Conservation (phyloP, 2,113 vertebrate species). For the Petrocephalus zakoni region DNA sequence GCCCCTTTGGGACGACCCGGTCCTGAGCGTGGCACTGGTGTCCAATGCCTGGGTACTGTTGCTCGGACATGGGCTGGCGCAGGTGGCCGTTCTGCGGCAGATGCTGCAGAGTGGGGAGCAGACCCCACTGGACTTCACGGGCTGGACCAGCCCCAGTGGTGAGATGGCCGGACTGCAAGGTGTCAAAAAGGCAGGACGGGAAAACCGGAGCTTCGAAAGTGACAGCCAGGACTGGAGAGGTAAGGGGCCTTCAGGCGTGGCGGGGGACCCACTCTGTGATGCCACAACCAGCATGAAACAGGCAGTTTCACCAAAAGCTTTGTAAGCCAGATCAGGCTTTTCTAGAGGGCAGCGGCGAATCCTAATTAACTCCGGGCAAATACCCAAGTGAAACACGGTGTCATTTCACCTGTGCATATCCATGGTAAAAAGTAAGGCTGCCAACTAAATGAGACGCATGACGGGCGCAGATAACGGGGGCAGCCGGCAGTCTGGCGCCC, state of each 20-base stretch:
- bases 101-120: constrained; percentile 41
- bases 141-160: constrained; percentile 51
- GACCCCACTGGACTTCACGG: constrained; percentile 46
- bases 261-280: not conserved
- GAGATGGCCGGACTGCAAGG: constrained; percentile 37
- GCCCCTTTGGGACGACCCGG: constrained; percentile 73
- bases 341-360: too few relatives aligned
- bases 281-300: too few relatives aligned
- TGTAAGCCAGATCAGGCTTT: not conserved
- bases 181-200: constrained; percentile 43
- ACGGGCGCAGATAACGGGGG: not conserved
- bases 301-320: too few relatives aligned
- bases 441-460: not conserved
- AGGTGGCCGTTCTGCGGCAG: constrained; percentile 67
- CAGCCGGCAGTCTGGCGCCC: not conserved
- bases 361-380: too few relatives aligned
- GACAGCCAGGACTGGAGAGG: constrained; percentile 46
- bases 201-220: constrained; percentile 57
- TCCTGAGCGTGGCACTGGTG: constrained; percentile 71
- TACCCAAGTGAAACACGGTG: too few relatives aligned
- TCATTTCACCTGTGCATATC: too few relatives aligned
- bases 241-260: constrained; percentile 28
- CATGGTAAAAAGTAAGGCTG: too few relatives aligned
- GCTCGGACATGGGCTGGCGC: constrained; percentile 64
- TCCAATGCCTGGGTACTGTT: constrained; percentile 81